Conservation (phyloP, 2,113 vertebrate species). For the Syngnathus scovelli region DNA sequence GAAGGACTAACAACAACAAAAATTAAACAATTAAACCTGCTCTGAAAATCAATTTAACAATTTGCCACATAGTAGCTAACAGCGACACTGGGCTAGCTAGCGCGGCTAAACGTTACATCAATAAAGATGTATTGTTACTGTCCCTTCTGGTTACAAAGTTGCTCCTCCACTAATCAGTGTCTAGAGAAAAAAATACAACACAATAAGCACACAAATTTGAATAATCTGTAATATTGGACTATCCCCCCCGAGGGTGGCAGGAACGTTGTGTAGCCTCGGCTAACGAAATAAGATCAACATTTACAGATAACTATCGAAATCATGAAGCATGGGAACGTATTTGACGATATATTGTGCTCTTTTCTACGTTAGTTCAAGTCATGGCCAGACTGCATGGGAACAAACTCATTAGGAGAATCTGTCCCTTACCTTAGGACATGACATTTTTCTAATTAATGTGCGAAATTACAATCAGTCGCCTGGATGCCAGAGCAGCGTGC, state of each 20-base stretch:
- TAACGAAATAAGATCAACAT: not conserved
- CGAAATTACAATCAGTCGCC: conserved; percentile 5
- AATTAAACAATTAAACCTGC: too few relatives aligned
- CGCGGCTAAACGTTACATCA: too few relatives aligned
- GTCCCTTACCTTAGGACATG: conserved; percentile 9
- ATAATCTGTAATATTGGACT: not conserved
- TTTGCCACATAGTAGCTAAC: too few relatives aligned
- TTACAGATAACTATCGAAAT: not conserved
- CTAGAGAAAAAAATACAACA: too few relatives aligned
- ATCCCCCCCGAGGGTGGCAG: not conserved
- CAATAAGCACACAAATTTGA: too few relatives aligned
- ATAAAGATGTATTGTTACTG: too few relatives aligned
- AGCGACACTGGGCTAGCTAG: too few relatives aligned
- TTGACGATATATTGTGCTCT: not conserved
- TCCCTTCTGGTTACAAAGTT: too few relatives aligned
- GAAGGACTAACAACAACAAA: too few relatives aligned
- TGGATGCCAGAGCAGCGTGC: conserved; percentile 11
- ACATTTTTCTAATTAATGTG: conserved; percentile 13
- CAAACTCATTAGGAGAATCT: conserved; percentile 13
- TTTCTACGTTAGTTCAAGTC: not conserved
- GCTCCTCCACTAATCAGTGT: too few relatives aligned
- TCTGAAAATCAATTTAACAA: too few relatives aligned
- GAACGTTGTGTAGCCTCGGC: not conserved
- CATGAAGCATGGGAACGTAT: not conserved
- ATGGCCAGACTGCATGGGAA: not conserved